phyloP scores from a whole-genome alignment of 2,797 vertebrate genomes.

The Chiroxiphia lanceolata region DNA sequence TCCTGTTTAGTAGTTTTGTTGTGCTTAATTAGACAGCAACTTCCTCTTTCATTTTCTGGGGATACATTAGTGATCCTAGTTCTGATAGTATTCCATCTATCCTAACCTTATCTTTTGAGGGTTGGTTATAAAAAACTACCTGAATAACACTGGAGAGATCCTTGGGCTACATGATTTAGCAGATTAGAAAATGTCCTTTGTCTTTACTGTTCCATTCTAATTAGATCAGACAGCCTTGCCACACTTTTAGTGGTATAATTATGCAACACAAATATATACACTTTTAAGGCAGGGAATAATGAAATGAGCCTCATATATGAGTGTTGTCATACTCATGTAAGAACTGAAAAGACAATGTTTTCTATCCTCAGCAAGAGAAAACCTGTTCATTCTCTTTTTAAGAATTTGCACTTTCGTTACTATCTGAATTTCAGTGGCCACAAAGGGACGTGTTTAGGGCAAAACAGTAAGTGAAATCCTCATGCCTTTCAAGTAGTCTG shows the following conservation, averaged over 20 bases:
- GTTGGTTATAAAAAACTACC: neutral
- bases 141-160: neutral
- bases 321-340: neutral
- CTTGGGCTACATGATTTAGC: neutral
- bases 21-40: slow-evolving; percentile 3
- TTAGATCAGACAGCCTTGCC: neutral
- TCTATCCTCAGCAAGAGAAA: neutral
- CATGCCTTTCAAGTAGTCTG: neutral
- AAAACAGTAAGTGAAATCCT: neutral
- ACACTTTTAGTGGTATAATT: neutral
- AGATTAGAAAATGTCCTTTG: slow-evolving; percentile 18
- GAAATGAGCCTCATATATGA: neutral
- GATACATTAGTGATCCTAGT: slow-evolving; percentile 12
- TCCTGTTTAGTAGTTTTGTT: slow-evolving; percentile 46
- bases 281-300: neutral
- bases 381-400: neutral
- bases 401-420: neutral
- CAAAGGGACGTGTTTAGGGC: neutral
- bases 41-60: slow-evolving; percentile 32
- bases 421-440: neutral
- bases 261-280: neutral
- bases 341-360: neutral
- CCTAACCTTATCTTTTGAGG: slow-evolving; percentile 1
- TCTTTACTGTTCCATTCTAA: neutral
- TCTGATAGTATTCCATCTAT: slow-evolving; percentile 18